Conservation (phyloP, 2,888 invertebrate genomes). For the Taphrorychus bicolor region DNA sequence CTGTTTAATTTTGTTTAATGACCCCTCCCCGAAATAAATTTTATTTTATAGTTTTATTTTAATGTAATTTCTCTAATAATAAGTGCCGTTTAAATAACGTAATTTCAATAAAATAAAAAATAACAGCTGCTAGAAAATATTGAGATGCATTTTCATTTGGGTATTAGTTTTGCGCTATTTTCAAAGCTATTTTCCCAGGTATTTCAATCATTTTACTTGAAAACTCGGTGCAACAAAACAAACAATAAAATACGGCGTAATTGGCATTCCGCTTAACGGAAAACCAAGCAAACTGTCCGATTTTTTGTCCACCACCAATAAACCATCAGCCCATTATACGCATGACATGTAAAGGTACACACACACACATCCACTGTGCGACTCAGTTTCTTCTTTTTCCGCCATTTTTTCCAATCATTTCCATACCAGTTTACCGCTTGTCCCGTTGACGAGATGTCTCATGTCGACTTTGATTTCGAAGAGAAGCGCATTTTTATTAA, state of each 20-base stretch:
- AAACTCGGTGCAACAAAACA: background rate
- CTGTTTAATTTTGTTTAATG: no score
- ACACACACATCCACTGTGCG: conserved; percentile 18
- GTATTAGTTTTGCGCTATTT: no score
- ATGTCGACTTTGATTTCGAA: conserved; percentile 37
- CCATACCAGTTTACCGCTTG: conserved; percentile 33
- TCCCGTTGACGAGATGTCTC: conserved; percentile 28
- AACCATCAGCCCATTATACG: conserved; percentile 31
- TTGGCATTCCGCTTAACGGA: conserved; percentile 12
- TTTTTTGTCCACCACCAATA: conserved; percentile 16
- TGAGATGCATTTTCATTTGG: no score
- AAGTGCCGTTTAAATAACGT: no score
- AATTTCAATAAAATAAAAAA: no score
- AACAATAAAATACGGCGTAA: conserved; percentile 12
- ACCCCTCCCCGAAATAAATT: no score
- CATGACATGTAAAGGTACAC: conserved; percentile 32
- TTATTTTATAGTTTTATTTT: no score
- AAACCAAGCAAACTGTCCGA: conserved; percentile 8
- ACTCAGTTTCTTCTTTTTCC: conserved; percentile 20
- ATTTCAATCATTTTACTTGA: background rate
- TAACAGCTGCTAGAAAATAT: no score
- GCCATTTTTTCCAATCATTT: conserved; percentile 27
- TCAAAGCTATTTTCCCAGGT: no score
- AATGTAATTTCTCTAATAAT: no score
- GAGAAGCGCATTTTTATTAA: conserved; percentile 39